Base-by-base conservation (phyloP, 2,797 vertebrate genomes). In the Rhabdomys pumilio region DNA sequence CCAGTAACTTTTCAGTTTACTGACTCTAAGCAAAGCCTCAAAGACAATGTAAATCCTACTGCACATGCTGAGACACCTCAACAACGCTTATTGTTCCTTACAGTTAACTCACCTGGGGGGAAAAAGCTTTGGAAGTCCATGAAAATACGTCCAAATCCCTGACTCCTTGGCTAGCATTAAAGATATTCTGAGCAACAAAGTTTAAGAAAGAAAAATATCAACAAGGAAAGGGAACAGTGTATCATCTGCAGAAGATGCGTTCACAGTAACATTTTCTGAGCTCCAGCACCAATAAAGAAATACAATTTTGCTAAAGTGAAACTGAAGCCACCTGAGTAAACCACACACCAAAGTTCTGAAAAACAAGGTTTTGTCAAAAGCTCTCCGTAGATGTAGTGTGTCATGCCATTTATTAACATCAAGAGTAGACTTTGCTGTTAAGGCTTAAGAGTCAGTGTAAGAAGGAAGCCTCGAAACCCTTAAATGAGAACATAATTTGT, bases 81-180 rank as follows among this genome's bases (percentile, higher is more conserved):
- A 98, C 59, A 99, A 98, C 98, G 98, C 97, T 97, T 98, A 98
- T 96, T 98, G 96, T 98, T 98, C 98, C 98, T 99, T 98, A 98
- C 96, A 98, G 97, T 98, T 98, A 99, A 99, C 99, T 99, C 99
- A 99, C 99, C 99, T 99, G 99, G 97, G 98, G 98, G 96, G 99
- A 99, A 98, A 99, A 99, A 99, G 99, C 98, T 99, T 99, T 99
- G 98, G 99, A 99, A 98, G 99, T 99, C 99, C 99, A 99, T 98
- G 99, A 99, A 98, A 99, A 99, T 99, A 99, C 99, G 99, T 99
- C 99, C 99, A 99, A 99, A 99, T 99, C 99, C 98, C 99, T 99
- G 99, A 99, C 98, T 99, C 99, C 99, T 99, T 99, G 99, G 99
- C 99, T 99, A 99, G 99, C 99, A 98, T 99, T 99, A 99, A 99